These are phyloP conservation scores for Drepana falcataria DNA, from an alignment of 2,888 invertebrate genomes.

Conservation along the genomic window DNA sequence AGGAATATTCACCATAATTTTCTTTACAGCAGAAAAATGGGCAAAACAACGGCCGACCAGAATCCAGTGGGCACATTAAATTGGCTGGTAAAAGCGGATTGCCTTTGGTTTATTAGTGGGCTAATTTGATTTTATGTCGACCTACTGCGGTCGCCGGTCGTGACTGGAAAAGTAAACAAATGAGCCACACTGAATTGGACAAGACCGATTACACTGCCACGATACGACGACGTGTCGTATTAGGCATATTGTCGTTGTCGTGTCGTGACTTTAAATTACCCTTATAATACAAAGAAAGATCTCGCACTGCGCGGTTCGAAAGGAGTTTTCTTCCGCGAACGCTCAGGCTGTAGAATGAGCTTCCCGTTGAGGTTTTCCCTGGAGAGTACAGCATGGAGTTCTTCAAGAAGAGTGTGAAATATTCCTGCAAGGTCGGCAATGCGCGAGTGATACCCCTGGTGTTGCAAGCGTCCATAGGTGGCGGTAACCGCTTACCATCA, in stretches of 20 bases:
- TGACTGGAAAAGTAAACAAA: constrained; percentile 62
- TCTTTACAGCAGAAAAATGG: not conserved
- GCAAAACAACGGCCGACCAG: not conserved
- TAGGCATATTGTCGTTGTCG: not conserved
- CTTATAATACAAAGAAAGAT: too few relatives aligned
- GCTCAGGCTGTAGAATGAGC: too few relatives aligned
- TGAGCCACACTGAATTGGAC: constrained; percentile 21
- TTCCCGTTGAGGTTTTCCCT: too few relatives aligned
- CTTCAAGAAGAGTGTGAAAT: too few relatives aligned
- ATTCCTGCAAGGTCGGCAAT: too few relatives aligned
- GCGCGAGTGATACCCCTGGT: too few relatives aligned
- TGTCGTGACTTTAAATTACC: too few relatives aligned
- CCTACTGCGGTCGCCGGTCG: constrained; percentile 44
- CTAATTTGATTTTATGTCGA: constrained; percentile 67
- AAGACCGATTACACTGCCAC: constrained; percentile 2
- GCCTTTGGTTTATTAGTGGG: constrained; percentile 66
- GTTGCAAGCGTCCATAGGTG: too few relatives aligned
- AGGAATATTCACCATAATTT: constrained; percentile 1
- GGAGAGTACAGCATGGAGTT: too few relatives aligned
- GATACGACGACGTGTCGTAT: not conserved
- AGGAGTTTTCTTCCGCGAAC: too few relatives aligned
- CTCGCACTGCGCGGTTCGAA: too few relatives aligned
- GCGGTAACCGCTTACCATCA: too few relatives aligned
- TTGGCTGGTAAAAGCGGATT: constrained; percentile 51
- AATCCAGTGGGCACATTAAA: constrained; percentile 44